Evolutionary conservation across 2,797 vertebrate species (phyloP).

Genomic region (Lophotriccus pileatus): DNA sequence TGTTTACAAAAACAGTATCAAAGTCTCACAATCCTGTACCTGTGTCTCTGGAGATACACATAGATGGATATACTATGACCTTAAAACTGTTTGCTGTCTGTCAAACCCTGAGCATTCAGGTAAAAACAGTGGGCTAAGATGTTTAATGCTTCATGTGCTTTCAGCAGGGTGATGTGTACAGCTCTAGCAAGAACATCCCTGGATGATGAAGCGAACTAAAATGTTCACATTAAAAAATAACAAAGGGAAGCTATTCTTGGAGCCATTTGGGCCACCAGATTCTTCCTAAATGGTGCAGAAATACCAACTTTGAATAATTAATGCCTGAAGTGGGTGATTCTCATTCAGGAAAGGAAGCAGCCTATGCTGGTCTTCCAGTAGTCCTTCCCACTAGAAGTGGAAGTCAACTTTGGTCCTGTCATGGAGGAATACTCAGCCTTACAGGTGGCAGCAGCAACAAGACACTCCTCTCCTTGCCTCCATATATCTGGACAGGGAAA

Average conservation of each 20-base stretch:
- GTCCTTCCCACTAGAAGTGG: background rate
- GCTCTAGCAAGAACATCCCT: background rate
- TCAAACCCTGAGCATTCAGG: background rate
- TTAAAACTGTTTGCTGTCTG: background rate
- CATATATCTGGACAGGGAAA: background rate
- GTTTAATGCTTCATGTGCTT: background rate
- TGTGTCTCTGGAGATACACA: background rate
- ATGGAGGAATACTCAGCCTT: background rate
- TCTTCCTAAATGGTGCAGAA: conserved; percentile 30
- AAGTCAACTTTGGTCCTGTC: background rate
- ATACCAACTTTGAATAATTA: conserved; percentile 10
- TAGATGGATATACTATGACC: background rate
- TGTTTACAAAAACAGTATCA: background rate
- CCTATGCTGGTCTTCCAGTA: background rate
- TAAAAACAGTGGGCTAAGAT: background rate
- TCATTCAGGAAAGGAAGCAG: background rate
- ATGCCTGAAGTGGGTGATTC: background rate
- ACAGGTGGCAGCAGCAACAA: background rate
- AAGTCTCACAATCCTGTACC: background rate
- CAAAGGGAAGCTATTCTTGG: conserved; percentile 18
- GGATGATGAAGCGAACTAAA: background rate
- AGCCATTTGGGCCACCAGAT: conserved; percentile 5
- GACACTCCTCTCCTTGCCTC: background rate
- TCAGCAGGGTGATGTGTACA: background rate
- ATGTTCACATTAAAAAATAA: conserved; percentile 35